These are phyloP conservation scores for Alviniconcha strummeri DNA, from an alignment of 2,888 invertebrate species.

Conservation along the genomic window DNA sequence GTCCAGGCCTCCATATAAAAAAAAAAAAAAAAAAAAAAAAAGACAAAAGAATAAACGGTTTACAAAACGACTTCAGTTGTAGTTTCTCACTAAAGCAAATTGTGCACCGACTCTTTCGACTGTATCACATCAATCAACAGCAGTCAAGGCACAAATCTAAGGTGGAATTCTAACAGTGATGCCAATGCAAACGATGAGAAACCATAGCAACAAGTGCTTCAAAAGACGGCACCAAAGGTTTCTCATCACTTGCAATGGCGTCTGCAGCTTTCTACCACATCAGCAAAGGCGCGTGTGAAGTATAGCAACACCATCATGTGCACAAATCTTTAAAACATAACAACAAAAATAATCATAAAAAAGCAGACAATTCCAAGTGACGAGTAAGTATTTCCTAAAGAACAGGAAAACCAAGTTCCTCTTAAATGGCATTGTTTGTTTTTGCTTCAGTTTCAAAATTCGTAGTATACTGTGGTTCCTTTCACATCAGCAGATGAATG, in stretches of 20 bases:
- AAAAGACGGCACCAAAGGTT: not conserved
- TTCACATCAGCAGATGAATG: not conserved
- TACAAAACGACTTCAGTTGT: constrained; percentile 12
- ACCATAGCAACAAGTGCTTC: not conserved
- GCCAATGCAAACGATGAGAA: not conserved
- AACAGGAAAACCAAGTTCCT: too few relatives aligned
- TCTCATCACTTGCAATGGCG: constrained; percentile 2
- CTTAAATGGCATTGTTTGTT: too few relatives aligned
- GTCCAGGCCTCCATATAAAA: constrained; percentile 18
- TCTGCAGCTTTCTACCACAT: not conserved
- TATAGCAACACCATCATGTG: not conserved
- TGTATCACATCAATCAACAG: constrained; percentile 18
- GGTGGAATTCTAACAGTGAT: constrained; percentile 14
- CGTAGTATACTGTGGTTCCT: too few relatives aligned
- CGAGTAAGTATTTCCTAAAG: too few relatives aligned
- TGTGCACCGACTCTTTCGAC: not conserved
- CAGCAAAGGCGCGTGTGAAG: not conserved
- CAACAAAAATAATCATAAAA: too few relatives aligned
- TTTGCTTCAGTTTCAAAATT: too few relatives aligned
- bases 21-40: constrained; percentile 11
- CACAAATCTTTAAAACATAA: not conserved
- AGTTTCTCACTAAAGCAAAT: constrained; percentile 11
- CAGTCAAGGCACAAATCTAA: constrained; percentile 22
- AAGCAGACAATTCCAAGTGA: too few relatives aligned
- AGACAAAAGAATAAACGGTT: constrained; percentile 19